Evolutionary conservation across 2,113 vertebrate species (phyloP).

Genomic region (Callithrix jacchus): DNA sequence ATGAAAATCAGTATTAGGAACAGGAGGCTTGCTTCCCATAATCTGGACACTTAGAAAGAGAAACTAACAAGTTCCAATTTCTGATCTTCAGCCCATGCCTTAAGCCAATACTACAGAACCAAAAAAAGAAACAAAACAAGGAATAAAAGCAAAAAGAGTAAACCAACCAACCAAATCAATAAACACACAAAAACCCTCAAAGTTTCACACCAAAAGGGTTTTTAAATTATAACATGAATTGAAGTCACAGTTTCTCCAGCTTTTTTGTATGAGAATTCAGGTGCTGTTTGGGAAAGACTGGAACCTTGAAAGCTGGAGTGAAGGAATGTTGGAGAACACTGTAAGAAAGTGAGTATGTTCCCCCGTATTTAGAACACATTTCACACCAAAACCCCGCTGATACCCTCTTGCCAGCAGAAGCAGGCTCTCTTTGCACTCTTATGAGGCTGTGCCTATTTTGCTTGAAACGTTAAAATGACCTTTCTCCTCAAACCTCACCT

Average conservation of each 20-base stretch:
- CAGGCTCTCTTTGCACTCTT: background rate
- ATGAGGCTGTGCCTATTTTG: background rate
- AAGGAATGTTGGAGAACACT: background rate
- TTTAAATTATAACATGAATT: background rate
- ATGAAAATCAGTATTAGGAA: background rate
- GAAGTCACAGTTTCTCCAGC: background rate
- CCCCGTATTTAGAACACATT: background rate
- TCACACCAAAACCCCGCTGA: no score
- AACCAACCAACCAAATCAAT: background rate
- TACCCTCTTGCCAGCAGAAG: background rate
- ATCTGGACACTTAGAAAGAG: background rate
- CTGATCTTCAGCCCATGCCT: background rate
- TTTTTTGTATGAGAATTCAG: background rate
- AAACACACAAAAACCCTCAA: background rate
- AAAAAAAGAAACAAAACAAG: background rate
- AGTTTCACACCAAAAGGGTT: background rate
- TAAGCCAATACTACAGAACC: background rate
- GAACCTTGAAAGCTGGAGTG: background rate
- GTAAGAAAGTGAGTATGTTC: background rate
- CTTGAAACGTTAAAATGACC: background rate
- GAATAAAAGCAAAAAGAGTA: background rate
- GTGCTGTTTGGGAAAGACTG: background rate
- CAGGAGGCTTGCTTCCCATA: background rate
- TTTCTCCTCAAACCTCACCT: background rate
- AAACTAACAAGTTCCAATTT: background rate